These are phyloP conservation scores for Aplochiton taeniatus DNA, from an alignment of 2,797 vertebrate genomes.

Conservation along the genomic window DNA sequence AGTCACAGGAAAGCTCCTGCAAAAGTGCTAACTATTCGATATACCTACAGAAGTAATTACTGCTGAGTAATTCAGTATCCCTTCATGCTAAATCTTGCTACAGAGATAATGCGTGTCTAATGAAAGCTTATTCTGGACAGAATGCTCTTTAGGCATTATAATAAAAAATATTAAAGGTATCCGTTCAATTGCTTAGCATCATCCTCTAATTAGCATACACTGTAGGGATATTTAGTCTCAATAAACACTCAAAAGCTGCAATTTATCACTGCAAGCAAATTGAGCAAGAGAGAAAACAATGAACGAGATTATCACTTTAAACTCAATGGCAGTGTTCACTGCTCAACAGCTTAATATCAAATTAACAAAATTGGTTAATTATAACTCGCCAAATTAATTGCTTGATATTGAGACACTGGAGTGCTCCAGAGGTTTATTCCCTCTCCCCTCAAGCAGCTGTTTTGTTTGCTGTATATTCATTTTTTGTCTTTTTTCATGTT, in stretches of 20 bases:
- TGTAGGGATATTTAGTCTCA: slow-evolving; percentile 54
- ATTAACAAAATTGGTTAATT: slow-evolving; percentile 86
- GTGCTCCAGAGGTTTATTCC: slow-evolving; percentile 78
- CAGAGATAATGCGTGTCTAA: too few relatives aligned
- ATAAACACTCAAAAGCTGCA: slow-evolving; percentile 73
- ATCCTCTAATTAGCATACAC: slow-evolving; percentile 53
- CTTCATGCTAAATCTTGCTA: too few relatives aligned
- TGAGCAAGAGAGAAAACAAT: slow-evolving; percentile 75
- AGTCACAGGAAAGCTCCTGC: too few relatives aligned
- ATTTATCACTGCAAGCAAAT: slow-evolving; percentile 75
- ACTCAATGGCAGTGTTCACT: slow-evolving; percentile 69
- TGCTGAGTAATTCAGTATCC: too few relatives aligned
- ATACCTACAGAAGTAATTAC: too few relatives aligned
- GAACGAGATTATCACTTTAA: slow-evolving; percentile 80
- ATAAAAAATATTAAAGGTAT: background rate
- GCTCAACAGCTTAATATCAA: slow-evolving; percentile 83
- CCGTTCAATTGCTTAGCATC: slow-evolving; percentile 43
- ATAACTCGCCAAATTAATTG: slow-evolving; percentile 81
- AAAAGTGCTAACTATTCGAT: too few relatives aligned
- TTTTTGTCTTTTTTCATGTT: slow-evolving; percentile 53
- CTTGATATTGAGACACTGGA: slow-evolving; percentile 79
- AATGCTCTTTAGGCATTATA: too few relatives aligned
- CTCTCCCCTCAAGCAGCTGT: slow-evolving; percentile 73
- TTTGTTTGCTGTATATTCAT: slow-evolving; percentile 69
- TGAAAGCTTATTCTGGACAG: too few relatives aligned